Evolutionary conservation across 2,797 vertebrate genomes (phyloP).

Genomic region (Neostethus bicornis): DNA sequence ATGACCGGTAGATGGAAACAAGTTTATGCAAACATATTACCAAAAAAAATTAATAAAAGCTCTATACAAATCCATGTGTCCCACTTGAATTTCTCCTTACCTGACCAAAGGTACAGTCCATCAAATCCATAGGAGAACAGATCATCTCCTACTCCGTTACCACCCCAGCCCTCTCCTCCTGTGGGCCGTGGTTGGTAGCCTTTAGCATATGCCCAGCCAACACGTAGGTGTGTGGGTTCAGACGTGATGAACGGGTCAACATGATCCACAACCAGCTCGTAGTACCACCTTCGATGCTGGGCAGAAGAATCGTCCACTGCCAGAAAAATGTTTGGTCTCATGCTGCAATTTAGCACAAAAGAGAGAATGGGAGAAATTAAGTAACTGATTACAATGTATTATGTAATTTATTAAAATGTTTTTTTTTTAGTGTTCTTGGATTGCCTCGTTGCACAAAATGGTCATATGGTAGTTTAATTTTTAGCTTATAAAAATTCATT

Average conservation of each 20-base stretch:
- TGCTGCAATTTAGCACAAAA: conserved; percentile 70
- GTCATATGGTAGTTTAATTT: neutral
- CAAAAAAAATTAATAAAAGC: too few relatives aligned
- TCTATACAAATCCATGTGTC: neutral
- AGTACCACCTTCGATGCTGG: conserved; percentile 94
- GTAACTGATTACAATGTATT: too few relatives aligned
- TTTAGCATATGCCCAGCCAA: conserved; percentile 91
- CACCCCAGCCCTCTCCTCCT: conserved; percentile 90
- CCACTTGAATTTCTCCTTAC: conserved; percentile 63
- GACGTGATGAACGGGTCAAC: conserved; percentile 88
- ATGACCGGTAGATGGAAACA: too few relatives aligned
- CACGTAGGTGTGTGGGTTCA: conserved; percentile 91
- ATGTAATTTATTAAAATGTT: too few relatives aligned
- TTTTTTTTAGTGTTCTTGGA: neutral
- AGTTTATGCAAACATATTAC: too few relatives aligned
- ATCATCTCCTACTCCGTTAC: conserved; percentile 92
- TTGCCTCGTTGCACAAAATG: neutral
- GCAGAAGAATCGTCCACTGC: conserved; percentile 88
- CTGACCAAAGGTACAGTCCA: conserved; percentile 94
- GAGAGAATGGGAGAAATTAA: conserved; percentile 2
- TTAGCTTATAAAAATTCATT: neutral
- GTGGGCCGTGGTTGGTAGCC: conserved; percentile 88
- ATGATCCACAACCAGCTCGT: conserved; percentile 90
- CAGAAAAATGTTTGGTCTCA: conserved; percentile 92
- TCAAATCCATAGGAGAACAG: conserved; percentile 94